phyloP scores from a whole-genome alignment of 2,888 invertebrate genomes.

The Drosophila ustulata region DNA sequence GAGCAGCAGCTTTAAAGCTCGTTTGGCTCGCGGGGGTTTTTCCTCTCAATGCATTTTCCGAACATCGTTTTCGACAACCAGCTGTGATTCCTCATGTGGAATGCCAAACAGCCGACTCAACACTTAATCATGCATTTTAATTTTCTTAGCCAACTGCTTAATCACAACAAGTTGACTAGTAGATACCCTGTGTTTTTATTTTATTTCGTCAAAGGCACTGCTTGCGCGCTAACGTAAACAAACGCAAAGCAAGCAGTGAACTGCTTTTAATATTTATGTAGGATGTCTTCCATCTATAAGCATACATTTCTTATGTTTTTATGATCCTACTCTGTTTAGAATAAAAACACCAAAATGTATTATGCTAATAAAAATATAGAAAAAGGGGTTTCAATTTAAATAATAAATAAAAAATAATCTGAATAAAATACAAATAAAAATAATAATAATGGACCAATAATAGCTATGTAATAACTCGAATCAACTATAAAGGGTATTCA shows the following conservation, averaged over 20 bases:
- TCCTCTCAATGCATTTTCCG: not conserved
- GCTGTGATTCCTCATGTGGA: not conserved
- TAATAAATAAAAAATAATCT: too few relatives aligned
- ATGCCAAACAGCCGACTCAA: constrained; percentile 2
- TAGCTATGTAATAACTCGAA: too few relatives aligned
- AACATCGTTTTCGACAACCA: not conserved
- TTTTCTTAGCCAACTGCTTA: not conserved
- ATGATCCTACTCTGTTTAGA: too few relatives aligned
- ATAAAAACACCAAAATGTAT: not conserved
- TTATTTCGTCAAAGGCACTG: not conserved
- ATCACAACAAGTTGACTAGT: not conserved
- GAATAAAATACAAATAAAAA: not conserved
- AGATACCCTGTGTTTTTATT: not conserved
- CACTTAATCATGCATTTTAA: not conserved
- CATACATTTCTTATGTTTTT: too few relatives aligned
- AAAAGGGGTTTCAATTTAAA: not conserved
- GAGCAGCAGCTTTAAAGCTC: not conserved
- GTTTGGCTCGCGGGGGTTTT: not conserved
- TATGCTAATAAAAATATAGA: not conserved
- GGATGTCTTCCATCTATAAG: too few relatives aligned
- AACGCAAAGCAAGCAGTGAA: not conserved
- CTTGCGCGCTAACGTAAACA: not conserved
- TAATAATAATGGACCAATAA: too few relatives aligned
- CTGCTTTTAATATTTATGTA: not conserved
- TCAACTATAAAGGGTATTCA: too few relatives aligned